Evolutionary conservation across 2,797 vertebrate species (phyloP), one percentile per base, ranked within the genome.

Genomic region (Xenopus petersii): DNA sequence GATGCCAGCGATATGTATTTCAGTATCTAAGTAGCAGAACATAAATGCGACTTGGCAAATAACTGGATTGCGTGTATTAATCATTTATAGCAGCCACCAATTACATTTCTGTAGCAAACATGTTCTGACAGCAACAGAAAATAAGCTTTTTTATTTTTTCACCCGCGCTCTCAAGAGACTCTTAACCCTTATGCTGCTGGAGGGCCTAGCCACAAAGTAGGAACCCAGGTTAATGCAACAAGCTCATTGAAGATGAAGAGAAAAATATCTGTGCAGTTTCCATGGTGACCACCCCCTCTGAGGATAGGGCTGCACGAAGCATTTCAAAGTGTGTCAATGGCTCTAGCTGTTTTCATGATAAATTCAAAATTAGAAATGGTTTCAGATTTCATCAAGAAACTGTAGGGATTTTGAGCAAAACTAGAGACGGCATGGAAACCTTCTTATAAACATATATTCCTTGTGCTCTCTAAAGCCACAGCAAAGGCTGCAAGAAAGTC

Each of bases 271-370:
- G 48, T 74, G 71, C 58, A 26, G 96, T 98, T 97, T 93, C 95
- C 94, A 97, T 98, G 94, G 96, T 93, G 92, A 98, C 91, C 54
- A 82, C 92, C 90, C 90, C 92, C 92, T 91, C 91, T 89, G 86
- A 90, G 90, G 91, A 83, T 81, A 79, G 80, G 21, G 81, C 86
- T 80, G 66, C 70, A 83, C 76, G 73, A 84, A 84, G 85, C 79
- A 83, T 85, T 84, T 87, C 87, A 84, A 81, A 84, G 82, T 70
- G 83, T 87, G 88, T 81, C 87, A 82, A 84, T 80, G 87, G 73
- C 83, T 81, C 83, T 89, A 87, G 87, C 83, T 81, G 84, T 88
- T 88, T 87, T 84, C 83, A 61, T 75, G 84, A 86, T 88, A 91
- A 91, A 88, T 90, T 60, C 83, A 80, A 84, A 84, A 84, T 72